phyloP scores from a whole-genome alignment of 2,113 vertebrate genomes.

The Anarhynchus alexandrinus region DNA sequence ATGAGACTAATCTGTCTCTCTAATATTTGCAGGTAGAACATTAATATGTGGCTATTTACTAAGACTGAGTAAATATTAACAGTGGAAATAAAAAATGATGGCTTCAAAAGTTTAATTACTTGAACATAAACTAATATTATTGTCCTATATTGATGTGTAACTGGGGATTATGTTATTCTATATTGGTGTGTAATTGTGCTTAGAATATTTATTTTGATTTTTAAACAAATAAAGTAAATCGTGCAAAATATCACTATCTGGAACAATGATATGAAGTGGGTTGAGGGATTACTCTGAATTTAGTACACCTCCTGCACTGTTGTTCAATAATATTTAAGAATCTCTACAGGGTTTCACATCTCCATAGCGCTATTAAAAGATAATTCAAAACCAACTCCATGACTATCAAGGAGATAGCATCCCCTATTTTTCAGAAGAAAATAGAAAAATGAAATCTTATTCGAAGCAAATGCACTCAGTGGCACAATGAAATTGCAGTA shows the following conservation, averaged over 20 bases:
- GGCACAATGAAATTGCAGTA: not conserved
- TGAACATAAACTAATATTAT: not conserved
- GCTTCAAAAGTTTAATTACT: not conserved
- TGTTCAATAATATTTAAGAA: not conserved
- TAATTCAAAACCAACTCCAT: not conserved
- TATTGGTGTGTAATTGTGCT: not conserved
- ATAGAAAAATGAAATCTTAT: not conserved
- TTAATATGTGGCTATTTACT: not conserved
- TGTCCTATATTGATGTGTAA: not conserved
- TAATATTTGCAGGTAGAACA: not conserved
- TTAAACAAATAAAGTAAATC: not conserved
- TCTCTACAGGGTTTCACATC: not conserved
- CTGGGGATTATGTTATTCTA: not conserved
- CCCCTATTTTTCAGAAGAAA: not conserved
- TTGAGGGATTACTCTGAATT: not conserved
- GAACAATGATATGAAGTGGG: not conserved
- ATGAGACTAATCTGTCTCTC: not conserved
- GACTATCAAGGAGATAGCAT: not conserved
- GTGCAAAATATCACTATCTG: not conserved
- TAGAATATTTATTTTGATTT: not conserved
- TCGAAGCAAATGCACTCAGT: not conserved
- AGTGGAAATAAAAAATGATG: not conserved
- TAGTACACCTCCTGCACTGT: not conserved
- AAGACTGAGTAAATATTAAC: not conserved
- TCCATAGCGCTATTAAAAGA: not conserved